Evolutionary conservation across 2,113 vertebrate genomes (phyloP).

Genomic region (Pollachius pollachius): DNA sequence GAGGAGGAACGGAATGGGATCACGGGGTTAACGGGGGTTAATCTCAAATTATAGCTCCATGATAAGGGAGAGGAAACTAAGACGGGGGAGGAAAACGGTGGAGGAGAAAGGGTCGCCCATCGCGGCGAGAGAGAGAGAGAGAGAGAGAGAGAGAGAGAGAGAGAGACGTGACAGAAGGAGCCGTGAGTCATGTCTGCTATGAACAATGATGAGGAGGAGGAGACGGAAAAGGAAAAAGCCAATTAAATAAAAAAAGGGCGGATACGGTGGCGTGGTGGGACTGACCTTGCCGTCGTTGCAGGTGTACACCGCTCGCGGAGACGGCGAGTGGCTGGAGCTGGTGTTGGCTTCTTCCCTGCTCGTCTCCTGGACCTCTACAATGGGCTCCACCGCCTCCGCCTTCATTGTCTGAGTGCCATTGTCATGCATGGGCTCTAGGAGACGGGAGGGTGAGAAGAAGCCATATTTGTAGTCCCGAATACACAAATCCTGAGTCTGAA

Average conservation of each 20-base stretch:
- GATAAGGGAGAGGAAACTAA: too few relatives aligned
- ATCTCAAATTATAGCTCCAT: neutral
- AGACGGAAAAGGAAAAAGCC: conserved; percentile 2
- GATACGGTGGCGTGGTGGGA: neutral
- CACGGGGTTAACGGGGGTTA: conserved; percentile 5
- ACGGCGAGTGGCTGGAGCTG: conserved; percentile 79
- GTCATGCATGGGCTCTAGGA: conserved; percentile 80
- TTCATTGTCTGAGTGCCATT: conserved; percentile 84
- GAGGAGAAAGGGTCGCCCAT: too few relatives aligned
- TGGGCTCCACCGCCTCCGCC: conserved; percentile 76
- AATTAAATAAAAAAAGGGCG: neutral
- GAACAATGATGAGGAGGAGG: neutral
- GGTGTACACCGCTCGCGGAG: conserved; percentile 77
- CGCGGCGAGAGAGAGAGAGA: neutral
- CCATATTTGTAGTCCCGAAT: neutral
- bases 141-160: neutral
- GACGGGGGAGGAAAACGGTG: too few relatives aligned
- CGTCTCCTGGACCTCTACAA: conserved; percentile 72
- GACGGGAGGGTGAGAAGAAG: conserved; percentile 5
- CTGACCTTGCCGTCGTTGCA: conserved; percentile 80
- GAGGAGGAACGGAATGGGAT: conserved; percentile 14
- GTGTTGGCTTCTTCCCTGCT: conserved; percentile 80
- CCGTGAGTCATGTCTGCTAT: neutral
- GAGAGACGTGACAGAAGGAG: neutral
- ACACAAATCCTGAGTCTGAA: neutral